phyloP scores from a whole-genome alignment of 2,888 invertebrate genomes.

The Nomada lathburiana region DNA sequence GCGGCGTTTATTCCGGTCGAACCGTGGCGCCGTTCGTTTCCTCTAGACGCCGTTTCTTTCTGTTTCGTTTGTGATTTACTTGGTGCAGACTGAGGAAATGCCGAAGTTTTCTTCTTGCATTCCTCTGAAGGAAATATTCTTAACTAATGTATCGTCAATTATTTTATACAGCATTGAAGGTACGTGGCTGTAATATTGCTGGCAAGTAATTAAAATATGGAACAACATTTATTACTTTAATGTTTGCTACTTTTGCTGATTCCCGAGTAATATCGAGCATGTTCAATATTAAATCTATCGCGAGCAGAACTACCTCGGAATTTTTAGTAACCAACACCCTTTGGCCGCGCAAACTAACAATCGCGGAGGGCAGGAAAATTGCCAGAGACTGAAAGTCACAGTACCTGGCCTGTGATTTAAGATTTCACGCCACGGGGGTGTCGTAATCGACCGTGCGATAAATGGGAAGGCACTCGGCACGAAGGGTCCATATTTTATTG shows the following conservation, averaged over 20 bases:
- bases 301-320: neutral
- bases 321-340: neutral
- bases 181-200: no score
- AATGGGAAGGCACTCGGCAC: slow-evolving; percentile 35
- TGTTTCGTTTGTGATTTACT: neutral
- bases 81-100: no score
- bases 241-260: no score
- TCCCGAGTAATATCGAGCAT: no score
- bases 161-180: no score
- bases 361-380: neutral
- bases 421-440: neutral
- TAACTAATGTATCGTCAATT: no score
- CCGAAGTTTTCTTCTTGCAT: no score
- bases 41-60: neutral
- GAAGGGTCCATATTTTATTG: slow-evolving; percentile 48
- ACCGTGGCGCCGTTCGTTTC: neutral
- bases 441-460: slow-evolving; percentile 44
- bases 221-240: no score
- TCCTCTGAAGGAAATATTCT: no score
- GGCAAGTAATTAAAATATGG: no score
- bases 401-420: slow-evolving; percentile 27
- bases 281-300: neutral
- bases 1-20: neutral
- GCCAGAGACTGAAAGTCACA: neutral
- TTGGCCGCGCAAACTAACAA: neutral